Base-by-base conservation (phyloP, 2,113 vertebrate species). In the Alces alces region DNA sequence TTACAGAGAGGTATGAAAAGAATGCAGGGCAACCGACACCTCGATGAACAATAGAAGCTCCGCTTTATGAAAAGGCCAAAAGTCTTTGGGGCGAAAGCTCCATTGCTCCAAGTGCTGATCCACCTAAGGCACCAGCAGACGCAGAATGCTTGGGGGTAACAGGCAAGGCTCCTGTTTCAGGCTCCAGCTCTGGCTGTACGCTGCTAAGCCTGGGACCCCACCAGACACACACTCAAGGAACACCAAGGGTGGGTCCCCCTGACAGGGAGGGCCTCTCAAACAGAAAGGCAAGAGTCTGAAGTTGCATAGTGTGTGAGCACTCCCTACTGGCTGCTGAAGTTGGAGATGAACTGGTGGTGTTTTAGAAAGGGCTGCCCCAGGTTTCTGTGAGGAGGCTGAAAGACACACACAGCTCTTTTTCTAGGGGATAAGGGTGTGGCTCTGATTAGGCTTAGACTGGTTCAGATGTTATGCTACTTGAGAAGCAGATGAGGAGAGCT, bases 241-340 rank as follows among this genome's bases (percentile, higher is more conserved):
- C 36, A 54, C 36, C n/a, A 52, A 16, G n/a, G 30, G 28, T 79
- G 55, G 76, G 86, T n/a, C 19, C 39, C 52, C 28, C 27, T n/a
- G 23, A 5, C 36, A 52, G 33, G 76, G 50, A 58, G 64, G 85
- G 13, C 52, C 83, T 73, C 30, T 55, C 33, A 30, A 15, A 73
- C 21, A 91, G 58, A 83, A 50, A 89, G 70, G 33, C 6, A 27
- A 33, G 86, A 89, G 60, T 5, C 17, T 28, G 61, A 64, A 90
- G 70, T 13, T 96, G n/a, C 43, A 45, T n/a, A 96, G 94, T 33
- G 39, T 97, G 5, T 70, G 92, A 97, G 91, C 97, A 97, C 91
- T 97, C 96, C 88, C 97, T 97, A 89, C 93, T 97, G 97, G 97
- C 54, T 90, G 90, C 50, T 21, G 39, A 66, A 52, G 58, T 8